Evolutionary conservation across 2,888 invertebrate genomes (phyloP), one percentile per base, ranked within the genome.

Genomic region (Taphrorychus bicolor): DNA sequence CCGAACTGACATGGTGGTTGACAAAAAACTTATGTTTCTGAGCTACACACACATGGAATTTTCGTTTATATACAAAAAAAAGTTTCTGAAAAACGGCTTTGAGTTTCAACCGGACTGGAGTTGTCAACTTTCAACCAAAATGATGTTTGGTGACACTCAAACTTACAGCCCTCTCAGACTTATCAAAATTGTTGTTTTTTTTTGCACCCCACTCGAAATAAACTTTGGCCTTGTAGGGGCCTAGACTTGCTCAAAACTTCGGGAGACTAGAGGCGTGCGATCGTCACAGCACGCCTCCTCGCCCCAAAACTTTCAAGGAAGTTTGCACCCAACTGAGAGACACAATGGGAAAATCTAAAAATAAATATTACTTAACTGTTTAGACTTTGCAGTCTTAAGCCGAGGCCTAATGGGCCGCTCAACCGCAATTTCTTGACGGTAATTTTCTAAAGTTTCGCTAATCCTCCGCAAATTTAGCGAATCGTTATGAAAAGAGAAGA

Each of bases 201-300:
- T n/a, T n/a, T n/a, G n/a, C n/a, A n/a, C n/a, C n/a, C n/a, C n/a
- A n/a, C n/a, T n/a, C n/a, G n/a, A n/a, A n/a, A n/a, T n/a, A n/a
- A n/a, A n/a, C n/a, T n/a, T n/a, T n/a, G n/a, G n/a, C n/a, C n/a
- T n/a, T n/a, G n/a, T n/a, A n/a, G n/a, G n/a, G n/a, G n/a, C n/a
- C n/a, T 32, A 7, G 32, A 32, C 32, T 32, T 32, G n/a, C 32
- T 32, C 11, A 1, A 32, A 32, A 32, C 2, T 32, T 32, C 9
- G 11, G 11, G 11, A 32, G 32, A 32, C 32, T 11, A 32, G 11
- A 45, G 45, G 16, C 16, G 5, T 14, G 45, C 45, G 16, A 17
- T 45, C 7, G 45, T 3, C 45, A n/a, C n/a, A 45, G 45, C 16
- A 45, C 45, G 45, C 45, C 45, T 45, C 45, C 45, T 45, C 45